phyloP scores from a whole-genome alignment of 2,888 invertebrate genomes.

The Cetonia aurata region DNA sequence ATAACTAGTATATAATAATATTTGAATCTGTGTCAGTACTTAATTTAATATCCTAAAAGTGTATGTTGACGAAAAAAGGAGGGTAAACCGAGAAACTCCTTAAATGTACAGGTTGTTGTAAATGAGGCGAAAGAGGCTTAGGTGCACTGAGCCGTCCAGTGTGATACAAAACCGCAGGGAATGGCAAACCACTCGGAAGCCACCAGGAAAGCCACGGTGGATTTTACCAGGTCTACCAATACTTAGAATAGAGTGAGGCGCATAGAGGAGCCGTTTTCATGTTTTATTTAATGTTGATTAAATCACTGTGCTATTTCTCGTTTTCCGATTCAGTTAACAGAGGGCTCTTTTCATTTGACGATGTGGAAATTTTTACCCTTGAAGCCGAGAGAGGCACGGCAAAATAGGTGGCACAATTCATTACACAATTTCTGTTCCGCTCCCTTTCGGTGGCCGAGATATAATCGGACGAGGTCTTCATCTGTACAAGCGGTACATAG shows the following conservation, averaged over 20 bases:
- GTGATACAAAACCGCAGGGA: conserved; percentile 49
- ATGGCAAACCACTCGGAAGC: conserved; percentile 48
- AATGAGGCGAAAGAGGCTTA: conserved; percentile 41
- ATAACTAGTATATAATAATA: no score
- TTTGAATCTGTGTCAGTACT: no score
- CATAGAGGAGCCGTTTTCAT: conserved; percentile 51
- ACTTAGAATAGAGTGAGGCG: conserved; percentile 49
- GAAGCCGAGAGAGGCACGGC: not conserved
- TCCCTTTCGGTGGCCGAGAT: conserved; percentile 32
- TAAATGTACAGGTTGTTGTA: conserved; percentile 19
- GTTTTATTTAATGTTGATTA: conserved; percentile 57
- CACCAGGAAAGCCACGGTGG: conserved; percentile 51
- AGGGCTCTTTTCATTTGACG: conserved; percentile 28
- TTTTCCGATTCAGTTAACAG: conserved; percentile 47
- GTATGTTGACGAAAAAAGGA: no score
- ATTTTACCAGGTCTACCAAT: conserved; percentile 55
- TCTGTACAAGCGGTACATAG: conserved; percentile 28
- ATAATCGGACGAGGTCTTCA: conserved; percentile 42
- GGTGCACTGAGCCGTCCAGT: conserved; percentile 46
- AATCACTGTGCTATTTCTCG: conserved; percentile 53
- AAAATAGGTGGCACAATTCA: conserved; percentile 34
- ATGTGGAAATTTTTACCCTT: conserved; percentile 34
- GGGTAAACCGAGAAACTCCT: no score
- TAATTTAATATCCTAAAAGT: no score
- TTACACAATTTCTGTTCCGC: conserved; percentile 39